Conservation (phyloP, 1,140 invertebrate genomes). For the Oryctes rhinoceros region DNA sequence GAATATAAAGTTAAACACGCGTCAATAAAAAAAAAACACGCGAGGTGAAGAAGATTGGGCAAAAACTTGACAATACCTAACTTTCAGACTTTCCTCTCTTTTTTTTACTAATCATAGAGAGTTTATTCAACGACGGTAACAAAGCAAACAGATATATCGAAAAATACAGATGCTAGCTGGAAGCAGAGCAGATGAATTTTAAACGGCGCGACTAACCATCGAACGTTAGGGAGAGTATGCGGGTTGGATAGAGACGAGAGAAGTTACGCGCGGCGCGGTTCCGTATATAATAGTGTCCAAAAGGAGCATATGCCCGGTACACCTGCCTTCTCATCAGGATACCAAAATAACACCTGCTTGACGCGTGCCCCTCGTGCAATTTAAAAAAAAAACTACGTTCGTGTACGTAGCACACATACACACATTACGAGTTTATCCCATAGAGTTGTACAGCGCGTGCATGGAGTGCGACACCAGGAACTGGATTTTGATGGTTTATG, state of each 20-base stretch:
- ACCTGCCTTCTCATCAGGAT: constrained; percentile 38
- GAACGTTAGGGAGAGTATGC: constrained; percentile 27
- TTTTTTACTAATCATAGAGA: constrained; percentile 39
- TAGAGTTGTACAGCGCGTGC: not conserved
- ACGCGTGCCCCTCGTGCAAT: constrained; percentile 36
- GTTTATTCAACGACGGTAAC: constrained; percentile 38
- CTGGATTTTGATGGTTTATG: not conserved
- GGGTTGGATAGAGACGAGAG: constrained; percentile 1
- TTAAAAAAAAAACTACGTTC: constrained; percentile 2
- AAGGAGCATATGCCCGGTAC: constrained; percentile 42
- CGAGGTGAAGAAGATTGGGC: no score
- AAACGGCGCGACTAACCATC: not conserved
- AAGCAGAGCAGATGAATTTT: constrained; percentile 37
- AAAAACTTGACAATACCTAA: not conserved
- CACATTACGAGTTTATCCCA: not conserved
- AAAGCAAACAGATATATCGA: constrained; percentile 40
- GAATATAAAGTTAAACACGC: no score
- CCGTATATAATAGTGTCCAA: constrained; percentile 12
- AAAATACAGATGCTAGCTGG: constrained; percentile 39
- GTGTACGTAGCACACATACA: constrained; percentile 6
- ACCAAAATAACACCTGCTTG: constrained; percentile 42
- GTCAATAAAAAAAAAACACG: no score
- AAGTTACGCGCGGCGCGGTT: constrained; percentile 25
- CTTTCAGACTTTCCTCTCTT: not conserved
- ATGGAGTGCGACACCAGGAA: not conserved